Evolutionary conservation across 2,797 vertebrate species (phyloP).

Genomic region (Chanos chanos): DNA sequence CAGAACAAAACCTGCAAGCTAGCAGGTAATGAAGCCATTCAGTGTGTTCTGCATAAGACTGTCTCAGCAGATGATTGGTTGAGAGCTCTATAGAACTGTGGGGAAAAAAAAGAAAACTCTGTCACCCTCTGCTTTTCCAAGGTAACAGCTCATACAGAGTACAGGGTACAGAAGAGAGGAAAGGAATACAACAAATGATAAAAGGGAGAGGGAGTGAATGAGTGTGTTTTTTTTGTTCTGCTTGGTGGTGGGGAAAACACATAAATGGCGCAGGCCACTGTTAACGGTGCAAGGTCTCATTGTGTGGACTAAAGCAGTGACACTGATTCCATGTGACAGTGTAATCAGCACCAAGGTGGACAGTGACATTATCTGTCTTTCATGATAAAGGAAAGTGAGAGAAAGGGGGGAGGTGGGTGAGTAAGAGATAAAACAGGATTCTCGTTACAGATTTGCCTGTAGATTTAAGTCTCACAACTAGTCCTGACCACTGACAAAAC

Average conservation of each 20-base stretch:
- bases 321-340: constrained; percentile 54
- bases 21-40: constrained; percentile 70
- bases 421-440: too few relatives aligned
- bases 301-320: constrained; percentile 38
- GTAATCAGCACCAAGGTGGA: constrained; percentile 42
- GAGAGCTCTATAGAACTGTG: constrained; percentile 56
- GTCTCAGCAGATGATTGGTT: constrained; percentile 52
- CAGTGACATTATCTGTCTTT: constrained; percentile 32
- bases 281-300: constrained; percentile 29
- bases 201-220: constrained; percentile 54
- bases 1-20: constrained; percentile 57
- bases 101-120: constrained; percentile 33
- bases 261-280: constrained; percentile 29
- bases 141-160: constrained; percentile 32
- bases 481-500: too few relatives aligned
- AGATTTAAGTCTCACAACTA: too few relatives aligned
- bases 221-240: constrained; percentile 40
- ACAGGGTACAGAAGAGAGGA: constrained; percentile 22
- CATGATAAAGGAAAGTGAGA: constrained; percentile 24
- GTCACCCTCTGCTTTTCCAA: constrained; percentile 45
- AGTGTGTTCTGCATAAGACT: constrained; percentile 66
- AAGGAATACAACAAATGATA: constrained; percentile 44
- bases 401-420: too few relatives aligned
- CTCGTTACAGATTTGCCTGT: too few relatives aligned
- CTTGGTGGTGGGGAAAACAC: constrained; percentile 27